Conservation (phyloP, 2,888 invertebrate species). For the Andrena trimmerana region DNA sequence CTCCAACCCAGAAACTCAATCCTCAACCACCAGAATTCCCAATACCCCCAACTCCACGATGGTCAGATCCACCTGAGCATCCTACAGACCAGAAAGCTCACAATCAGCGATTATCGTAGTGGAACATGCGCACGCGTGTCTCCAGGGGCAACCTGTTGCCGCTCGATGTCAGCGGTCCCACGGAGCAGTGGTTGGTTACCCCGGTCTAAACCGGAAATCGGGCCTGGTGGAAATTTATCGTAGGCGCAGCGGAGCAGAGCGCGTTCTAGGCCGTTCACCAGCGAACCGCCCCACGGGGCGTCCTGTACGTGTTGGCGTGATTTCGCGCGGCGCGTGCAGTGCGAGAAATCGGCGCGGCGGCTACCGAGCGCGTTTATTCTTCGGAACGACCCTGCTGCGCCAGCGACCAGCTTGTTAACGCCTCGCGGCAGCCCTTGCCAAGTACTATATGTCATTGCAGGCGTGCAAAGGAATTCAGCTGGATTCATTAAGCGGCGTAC, state of each 20-base stretch:
- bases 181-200: constrained; percentile 56
- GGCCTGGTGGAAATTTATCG: constrained; percentile 72
- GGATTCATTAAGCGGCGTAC: background rate
- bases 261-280: constrained; percentile 58
- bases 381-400: background rate
- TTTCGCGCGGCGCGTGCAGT: constrained; percentile 40
- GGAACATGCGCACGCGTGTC: background rate
- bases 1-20: too few relatives aligned
- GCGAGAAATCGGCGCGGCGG: constrained; percentile 28
- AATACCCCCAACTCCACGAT: too few relatives aligned
- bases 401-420: constrained; percentile 12
- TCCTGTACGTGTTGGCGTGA: constrained; percentile 14
- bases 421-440: background rate
- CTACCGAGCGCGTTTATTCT: background rate
- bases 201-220: constrained; percentile 76
- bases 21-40: too few relatives aligned
- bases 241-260: constrained; percentile 51
- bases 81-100: too few relatives aligned
- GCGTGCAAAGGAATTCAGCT: background rate
- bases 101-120: background rate
- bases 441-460: background rate
- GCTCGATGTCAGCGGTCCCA: constrained; percentile 34
- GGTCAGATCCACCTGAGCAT: too few relatives aligned
- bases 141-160: constrained; percentile 50
- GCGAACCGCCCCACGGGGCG: constrained; percentile 15